These are phyloP conservation scores for Lepus oiostolus DNA, from an alignment of 2,797 vertebrate species.

Conservation along the genomic window DNA sequence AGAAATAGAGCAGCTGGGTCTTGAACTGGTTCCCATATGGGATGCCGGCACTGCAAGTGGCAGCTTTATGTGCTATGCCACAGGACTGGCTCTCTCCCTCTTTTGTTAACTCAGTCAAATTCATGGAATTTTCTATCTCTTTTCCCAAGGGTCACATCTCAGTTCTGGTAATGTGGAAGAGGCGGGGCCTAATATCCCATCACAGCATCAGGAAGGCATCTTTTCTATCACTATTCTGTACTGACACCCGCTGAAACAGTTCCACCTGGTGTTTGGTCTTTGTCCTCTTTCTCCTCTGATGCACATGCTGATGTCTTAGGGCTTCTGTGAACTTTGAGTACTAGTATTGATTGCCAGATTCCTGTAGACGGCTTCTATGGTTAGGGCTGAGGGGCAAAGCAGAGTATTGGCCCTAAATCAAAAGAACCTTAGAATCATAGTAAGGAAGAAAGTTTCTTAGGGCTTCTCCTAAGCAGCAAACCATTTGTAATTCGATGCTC, in stretches of 20 bases:
- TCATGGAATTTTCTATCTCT: not conserved
- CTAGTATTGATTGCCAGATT: not conserved
- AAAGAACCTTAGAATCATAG: not conserved
- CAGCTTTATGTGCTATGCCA: too few relatives aligned
- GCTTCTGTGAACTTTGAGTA: not conserved
- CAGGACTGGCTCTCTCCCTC: too few relatives aligned
- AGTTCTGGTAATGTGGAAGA: not conserved
- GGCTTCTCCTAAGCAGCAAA: not conserved
- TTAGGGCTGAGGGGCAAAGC: not conserved
- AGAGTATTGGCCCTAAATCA: not conserved
- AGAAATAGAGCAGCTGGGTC: too few relatives aligned
- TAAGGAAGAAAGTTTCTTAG: not conserved
- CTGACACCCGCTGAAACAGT: not conserved
- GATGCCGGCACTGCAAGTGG: too few relatives aligned
- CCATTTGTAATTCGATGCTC: not conserved
- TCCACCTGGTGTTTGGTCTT: not conserved
- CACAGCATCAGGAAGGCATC: fast-evolving
- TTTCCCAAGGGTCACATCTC: not conserved
- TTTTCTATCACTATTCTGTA: not conserved
- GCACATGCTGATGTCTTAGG: not conserved
- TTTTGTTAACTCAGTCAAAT: not conserved
- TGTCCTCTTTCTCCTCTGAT: not conserved
- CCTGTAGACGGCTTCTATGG: not conserved
- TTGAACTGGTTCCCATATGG: too few relatives aligned
- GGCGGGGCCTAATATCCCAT: not conserved